phyloP scores from a whole-genome alignment of 2,888 invertebrate genomes.

The Lottia gigantea region DNA sequence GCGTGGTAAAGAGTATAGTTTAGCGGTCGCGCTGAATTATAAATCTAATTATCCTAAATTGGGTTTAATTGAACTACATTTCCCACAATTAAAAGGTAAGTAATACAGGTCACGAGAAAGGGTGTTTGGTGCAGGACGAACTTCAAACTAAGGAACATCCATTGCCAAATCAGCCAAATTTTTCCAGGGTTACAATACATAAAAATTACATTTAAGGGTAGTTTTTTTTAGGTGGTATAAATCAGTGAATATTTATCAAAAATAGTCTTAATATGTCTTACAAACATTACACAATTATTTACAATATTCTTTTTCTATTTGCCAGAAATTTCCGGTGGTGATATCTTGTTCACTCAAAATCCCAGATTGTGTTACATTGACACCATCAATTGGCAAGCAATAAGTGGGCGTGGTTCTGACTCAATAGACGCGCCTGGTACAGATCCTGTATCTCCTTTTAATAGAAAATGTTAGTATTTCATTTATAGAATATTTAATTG shows the following conservation, averaged over 20 bases:
- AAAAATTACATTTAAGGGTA: too few species aligned
- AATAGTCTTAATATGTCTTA: background rate
- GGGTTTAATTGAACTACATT: conserved; percentile 57
- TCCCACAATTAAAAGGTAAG: conserved; percentile 58
- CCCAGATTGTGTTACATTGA: conserved; percentile 93
- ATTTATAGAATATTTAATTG: too few species aligned
- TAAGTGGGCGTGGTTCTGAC: conserved; percentile 35
- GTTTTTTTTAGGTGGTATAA: too few species aligned
- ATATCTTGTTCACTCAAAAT: conserved; percentile 91
- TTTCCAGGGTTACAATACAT: too few species aligned
- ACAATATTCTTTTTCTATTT: conserved; percentile 28
- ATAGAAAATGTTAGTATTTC: conserved; percentile 33
- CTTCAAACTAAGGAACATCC: background rate
- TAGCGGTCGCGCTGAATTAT: conserved; percentile 54
- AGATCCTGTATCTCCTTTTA: conserved; percentile 25
- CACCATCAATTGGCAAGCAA: conserved; percentile 93
- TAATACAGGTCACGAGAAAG: background rate
- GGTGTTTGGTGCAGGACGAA: too few species aligned
- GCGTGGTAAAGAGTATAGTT: conserved; percentile 49
- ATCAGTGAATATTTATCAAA: too few species aligned
- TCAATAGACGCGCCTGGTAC: conserved; percentile 32
- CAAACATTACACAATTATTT: too few species aligned
- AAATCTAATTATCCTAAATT: conserved; percentile 30
- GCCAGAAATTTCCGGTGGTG: conserved; percentile 87
- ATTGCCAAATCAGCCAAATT: too few species aligned